Conservation (phyloP, 2,113 vertebrate genomes). For the Notarius quadriscutis region DNA sequence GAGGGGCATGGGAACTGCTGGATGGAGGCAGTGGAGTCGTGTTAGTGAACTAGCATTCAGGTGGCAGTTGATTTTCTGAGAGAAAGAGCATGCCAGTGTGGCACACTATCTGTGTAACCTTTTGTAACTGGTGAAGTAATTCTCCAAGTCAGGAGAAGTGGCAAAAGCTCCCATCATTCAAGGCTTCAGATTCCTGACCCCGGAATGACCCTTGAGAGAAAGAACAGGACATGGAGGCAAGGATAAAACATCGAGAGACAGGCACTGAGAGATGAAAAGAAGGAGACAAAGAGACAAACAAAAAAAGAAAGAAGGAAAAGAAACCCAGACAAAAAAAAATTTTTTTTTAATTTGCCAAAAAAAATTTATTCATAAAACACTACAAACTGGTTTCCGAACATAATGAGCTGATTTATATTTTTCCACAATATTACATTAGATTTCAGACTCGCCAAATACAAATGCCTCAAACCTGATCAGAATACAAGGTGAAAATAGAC, state of each 20-base stretch:
- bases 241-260: background rate
- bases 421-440: too few species aligned
- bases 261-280: background rate
- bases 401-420: background rate
- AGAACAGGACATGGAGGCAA: background rate
- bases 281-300: background rate
- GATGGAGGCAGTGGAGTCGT: background rate
- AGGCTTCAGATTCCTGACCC: slow-evolving; percentile 23
- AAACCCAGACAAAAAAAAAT: background rate
- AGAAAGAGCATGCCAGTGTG: slow-evolving; percentile 3
- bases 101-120: slow-evolving; percentile 15
- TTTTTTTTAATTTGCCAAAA: too few species aligned
- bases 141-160: slow-evolving; percentile 13
- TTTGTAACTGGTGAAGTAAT: background rate
- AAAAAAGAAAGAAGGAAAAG: background rate
- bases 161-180: background rate
- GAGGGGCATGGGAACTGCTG: background rate
- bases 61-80: slow-evolving; percentile 30
- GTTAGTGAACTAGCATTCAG: background rate
- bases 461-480: background rate
- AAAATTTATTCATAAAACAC: background rate
- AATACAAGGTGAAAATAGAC: background rate
- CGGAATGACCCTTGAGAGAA: slow-evolving; percentile 22
- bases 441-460: background rate
- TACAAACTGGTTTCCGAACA: background rate